Percentiles rank a stretch among this genome's conserved stretches.
Evolutionary conservation across 2,797 vertebrate species (phyloP).

Genomic region (Schizothorax lantsangensis): DNA sequence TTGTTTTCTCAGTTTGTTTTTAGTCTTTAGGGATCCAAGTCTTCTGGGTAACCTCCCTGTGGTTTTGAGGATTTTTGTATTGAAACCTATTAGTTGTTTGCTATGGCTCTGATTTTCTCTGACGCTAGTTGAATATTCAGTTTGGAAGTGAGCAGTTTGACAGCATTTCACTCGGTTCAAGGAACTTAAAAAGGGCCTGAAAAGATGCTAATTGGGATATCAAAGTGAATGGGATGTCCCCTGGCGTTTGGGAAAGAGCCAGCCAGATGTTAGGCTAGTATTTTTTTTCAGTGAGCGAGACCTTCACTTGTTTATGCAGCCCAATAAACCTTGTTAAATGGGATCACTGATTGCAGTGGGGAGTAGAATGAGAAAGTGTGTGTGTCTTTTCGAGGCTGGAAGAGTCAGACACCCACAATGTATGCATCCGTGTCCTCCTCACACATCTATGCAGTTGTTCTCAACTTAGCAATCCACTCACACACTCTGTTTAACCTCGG

Average conservation of each 20-base stretch:
- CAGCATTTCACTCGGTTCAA: slow-evolving; percentile 37
- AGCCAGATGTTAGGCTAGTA: slow-evolving; percentile 69
- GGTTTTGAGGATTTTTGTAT: neutral
- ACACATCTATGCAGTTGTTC: neutral
- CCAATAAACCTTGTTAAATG: slow-evolving; percentile 50
- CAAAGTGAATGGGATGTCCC: slow-evolving; percentile 68
- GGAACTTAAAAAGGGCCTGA: slow-evolving; percentile 42
- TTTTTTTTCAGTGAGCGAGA: slow-evolving; percentile 34
- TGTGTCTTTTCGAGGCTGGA: slow-evolving; percentile 17
- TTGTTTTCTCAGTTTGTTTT: neutral
- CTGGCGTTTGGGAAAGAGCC: slow-evolving; percentile 64
- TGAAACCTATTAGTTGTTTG: slow-evolving; percentile 13
- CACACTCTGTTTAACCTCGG: slow-evolving; percentile 30
- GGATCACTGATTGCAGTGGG: slow-evolving; percentile 38
- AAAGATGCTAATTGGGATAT: slow-evolving; percentile 68
- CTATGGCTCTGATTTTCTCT: slow-evolving; percentile 14
- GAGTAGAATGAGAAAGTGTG: slow-evolving; percentile 12
- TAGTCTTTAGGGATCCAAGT: slow-evolving; percentile 8
- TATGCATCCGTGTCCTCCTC: slow-evolving; percentile 15
- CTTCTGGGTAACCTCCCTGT: neutral
- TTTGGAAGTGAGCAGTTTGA: slow-evolving; percentile 36
- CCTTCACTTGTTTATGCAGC: slow-evolving; percentile 51
- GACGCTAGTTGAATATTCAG: slow-evolving; percentile 1
- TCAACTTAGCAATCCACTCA: slow-evolving; percentile 20
- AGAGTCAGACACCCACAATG: slow-evolving; percentile 15